A percentile compares a stretch with the other conserved stretches of the same genome.
Evolutionary conservation across 2,797 vertebrate genomes (phyloP).

Genomic region (Myotis myotis): DNA sequence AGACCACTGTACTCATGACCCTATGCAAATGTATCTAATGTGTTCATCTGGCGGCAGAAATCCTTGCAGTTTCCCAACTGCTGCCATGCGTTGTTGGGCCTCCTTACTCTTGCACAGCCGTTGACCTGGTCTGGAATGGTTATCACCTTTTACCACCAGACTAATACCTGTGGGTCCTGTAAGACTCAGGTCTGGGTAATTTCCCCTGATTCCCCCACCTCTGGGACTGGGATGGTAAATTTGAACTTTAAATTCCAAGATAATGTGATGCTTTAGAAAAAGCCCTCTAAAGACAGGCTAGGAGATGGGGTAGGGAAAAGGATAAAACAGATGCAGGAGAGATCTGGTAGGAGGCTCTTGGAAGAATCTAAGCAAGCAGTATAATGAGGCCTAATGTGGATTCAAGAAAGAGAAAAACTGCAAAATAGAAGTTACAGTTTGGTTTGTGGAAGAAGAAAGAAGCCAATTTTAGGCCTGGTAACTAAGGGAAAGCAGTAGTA

Average conservation of each 20-base stretch:
- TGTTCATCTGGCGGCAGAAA: not conserved
- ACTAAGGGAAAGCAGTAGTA: not conserved
- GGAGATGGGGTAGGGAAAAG: not conserved
- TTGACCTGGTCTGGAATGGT: not conserved
- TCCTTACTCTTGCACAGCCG: not conserved
- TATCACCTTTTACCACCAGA: constrained; percentile 23
- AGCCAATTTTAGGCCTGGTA: not conserved
- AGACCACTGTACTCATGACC: not conserved
- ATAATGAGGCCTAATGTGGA: not conserved
- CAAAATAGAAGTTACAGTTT: not conserved
- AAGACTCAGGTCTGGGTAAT: not conserved
- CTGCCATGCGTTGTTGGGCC: not conserved
- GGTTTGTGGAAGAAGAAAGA: not conserved
- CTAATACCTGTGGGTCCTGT: not conserved
- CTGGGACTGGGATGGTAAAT: not conserved
- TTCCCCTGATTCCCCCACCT: not conserved
- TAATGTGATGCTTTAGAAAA: not conserved
- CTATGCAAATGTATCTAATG: not conserved
- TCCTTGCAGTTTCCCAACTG: not conserved
- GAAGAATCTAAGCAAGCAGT: not conserved
- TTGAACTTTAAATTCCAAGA: not conserved
- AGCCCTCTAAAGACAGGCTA: not conserved
- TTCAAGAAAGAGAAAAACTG: not conserved
- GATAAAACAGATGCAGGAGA: not conserved
- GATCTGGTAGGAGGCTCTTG: not conserved